phyloP scores from a whole-genome alignment of 2,888 invertebrate species.

The Trilocha varians region DNA sequence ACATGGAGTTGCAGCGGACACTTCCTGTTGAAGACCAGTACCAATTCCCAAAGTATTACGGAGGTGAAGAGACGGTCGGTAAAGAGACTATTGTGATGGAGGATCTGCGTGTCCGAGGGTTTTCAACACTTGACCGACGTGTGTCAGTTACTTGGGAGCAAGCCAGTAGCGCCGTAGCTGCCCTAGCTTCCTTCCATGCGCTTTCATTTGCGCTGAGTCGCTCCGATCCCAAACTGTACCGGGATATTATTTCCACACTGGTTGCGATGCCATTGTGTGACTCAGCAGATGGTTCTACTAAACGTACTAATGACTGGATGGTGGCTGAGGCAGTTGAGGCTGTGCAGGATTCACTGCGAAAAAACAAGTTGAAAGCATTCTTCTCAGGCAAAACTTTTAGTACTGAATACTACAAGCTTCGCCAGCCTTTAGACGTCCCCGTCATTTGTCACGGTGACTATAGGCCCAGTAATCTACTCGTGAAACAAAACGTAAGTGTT shows the following conservation, averaged over 20 bases:
- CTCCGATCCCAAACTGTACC: constrained; percentile 7
- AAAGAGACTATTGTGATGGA: constrained; percentile 36
- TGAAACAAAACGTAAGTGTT: constrained; percentile 32
- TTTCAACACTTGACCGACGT: constrained; percentile 23
- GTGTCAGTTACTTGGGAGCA: too few relatives aligned
- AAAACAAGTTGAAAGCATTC: background rate
- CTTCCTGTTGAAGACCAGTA: constrained; percentile 20
- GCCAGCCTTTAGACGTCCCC: constrained; percentile 19
- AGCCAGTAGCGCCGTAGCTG: too few relatives aligned
- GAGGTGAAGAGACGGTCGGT: constrained; percentile 12
- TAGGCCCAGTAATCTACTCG: constrained; percentile 40
- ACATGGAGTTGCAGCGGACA: constrained; percentile 14
- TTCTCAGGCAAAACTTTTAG: too few relatives aligned
- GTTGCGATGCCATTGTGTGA: constrained; percentile 13
- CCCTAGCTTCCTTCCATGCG: constrained; percentile 37
- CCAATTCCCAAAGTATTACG: constrained; percentile 23
- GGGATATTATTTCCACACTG: constrained; percentile 7
- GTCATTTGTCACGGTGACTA: constrained; percentile 38
- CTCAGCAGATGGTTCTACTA: constrained; percentile 24
- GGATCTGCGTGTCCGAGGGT: constrained; percentile 25
- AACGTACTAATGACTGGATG: constrained; percentile 15
- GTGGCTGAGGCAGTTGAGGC: constrained; percentile 8
- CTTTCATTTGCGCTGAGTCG: constrained; percentile 29
- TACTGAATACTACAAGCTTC: constrained; percentile 16
- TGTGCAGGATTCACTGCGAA: constrained; percentile 10